Conservation (phyloP, 2,888 invertebrate genomes). For the Euzophera pinguis region DNA sequence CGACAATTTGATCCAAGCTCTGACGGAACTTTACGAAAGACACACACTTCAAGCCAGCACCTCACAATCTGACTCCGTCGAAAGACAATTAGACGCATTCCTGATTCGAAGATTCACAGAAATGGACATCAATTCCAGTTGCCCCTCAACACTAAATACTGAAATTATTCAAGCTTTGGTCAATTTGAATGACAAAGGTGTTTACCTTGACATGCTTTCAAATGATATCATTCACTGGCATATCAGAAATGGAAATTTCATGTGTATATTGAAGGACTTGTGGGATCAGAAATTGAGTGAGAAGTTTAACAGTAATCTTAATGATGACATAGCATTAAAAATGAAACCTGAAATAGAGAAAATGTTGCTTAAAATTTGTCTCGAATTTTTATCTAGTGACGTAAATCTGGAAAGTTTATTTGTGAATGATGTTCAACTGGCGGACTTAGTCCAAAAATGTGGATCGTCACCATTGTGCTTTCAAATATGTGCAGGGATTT, state of each 20-base stretch:
- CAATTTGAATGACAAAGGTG: slow-evolving; percentile 45
- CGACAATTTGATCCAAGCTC: slow-evolving; percentile 39
- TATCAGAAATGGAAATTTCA: slow-evolving; percentile 28
- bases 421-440: slow-evolving; percentile 25
- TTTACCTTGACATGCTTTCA: slow-evolving; percentile 29
- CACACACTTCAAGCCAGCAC: slow-evolving; percentile 22
- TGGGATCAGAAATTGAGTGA: slow-evolving; percentile 35
- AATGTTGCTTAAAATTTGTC: slow-evolving; percentile 36
- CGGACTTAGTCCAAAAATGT: slow-evolving; percentile 40
- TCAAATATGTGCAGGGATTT: slow-evolving; percentile 51
- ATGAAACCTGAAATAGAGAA: slow-evolving; percentile 55
- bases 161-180: slow-evolving; percentile 58
- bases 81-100: slow-evolving; percentile 51
- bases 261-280: slow-evolving; percentile 40
- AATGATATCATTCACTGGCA: slow-evolving; percentile 50
- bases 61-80: slow-evolving; percentile 25
- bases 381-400: slow-evolving; percentile 29
- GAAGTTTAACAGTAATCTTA: slow-evolving; percentile 20
- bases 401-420: slow-evolving; percentile 32
- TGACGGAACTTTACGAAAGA: slow-evolving; percentile 42
- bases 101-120: slow-evolving; percentile 47
- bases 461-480: slow-evolving; percentile 52
- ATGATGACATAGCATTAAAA: slow-evolving; percentile 51
- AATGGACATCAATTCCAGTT: slow-evolving; percentile 36
- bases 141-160: slow-evolving; percentile 37